These are phyloP conservation scores for Pelagia noctiluca DNA, from an alignment of 30 jellyfish, hydroid and myxozoan genomes.

Conservation along the genomic window DNA sequence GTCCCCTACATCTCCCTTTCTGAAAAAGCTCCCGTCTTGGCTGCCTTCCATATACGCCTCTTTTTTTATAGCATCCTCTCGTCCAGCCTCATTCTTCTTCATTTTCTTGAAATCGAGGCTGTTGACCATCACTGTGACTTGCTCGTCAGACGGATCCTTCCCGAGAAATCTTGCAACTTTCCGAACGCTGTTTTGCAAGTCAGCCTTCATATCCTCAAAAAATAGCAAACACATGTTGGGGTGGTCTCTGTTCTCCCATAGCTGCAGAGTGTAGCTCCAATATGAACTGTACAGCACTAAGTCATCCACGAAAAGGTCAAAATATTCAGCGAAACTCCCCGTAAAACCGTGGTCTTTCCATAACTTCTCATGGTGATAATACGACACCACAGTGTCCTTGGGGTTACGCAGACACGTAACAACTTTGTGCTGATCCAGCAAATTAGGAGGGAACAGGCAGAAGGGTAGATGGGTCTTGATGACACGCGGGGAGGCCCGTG, in stretches of 20 bases:
- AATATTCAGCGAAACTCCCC: constrained; percentile 22
- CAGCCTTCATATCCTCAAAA: constrained; percentile 48
- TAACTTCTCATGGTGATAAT: constrained; percentile 19
- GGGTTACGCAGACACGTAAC: constrained; percentile 42
- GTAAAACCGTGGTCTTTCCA: neutral
- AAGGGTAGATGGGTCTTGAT: constrained; percentile 23
- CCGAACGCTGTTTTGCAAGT: constrained; percentile 10
- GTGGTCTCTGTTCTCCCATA: constrained; percentile 35
- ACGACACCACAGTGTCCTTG: constrained; percentile 46
- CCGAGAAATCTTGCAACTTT: constrained; percentile 46
- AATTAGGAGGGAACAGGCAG: constrained; percentile 21
- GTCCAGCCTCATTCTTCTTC: constrained; percentile 15
- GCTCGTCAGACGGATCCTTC: neutral
- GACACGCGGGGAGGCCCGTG: constrained; percentile 30
- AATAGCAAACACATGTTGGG: constrained; percentile 37
- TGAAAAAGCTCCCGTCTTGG: neutral
- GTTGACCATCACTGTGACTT: constrained; percentile 11
- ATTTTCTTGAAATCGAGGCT: constrained; percentile 22
- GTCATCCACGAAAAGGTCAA: constrained; percentile 36
- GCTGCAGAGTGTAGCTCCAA: constrained; percentile 5
- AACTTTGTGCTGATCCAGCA: constrained; percentile 15
- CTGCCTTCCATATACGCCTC: neutral
- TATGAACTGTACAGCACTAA: constrained; percentile 18
- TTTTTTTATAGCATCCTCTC: neutral
- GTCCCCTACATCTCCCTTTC: constrained; percentile 24